phyloP scores from a whole-genome alignment of 2,113 vertebrate species.

The Neomonachus schauinslandi region DNA sequence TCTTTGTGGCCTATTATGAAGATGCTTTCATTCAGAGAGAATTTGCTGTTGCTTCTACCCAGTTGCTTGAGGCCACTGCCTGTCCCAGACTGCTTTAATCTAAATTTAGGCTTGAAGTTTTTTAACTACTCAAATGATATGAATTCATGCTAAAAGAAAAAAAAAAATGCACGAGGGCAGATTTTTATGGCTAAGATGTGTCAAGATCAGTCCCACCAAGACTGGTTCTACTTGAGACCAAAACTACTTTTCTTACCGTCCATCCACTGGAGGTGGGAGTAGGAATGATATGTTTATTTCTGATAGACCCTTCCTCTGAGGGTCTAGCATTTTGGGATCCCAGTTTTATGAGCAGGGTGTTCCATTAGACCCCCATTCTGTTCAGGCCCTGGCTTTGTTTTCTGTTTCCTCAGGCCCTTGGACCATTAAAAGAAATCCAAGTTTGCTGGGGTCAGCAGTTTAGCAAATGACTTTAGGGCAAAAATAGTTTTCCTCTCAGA shows the following conservation, averaged over 20 bases:
- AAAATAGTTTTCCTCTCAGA: background rate
- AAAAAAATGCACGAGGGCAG: background rate
- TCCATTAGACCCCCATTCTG: background rate
- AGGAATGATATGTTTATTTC: background rate
- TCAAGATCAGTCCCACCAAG: background rate
- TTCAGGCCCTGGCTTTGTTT: background rate
- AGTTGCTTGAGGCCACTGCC: background rate
- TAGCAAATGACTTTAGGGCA: background rate
- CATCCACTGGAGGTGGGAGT: background rate
- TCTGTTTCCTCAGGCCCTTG: background rate
- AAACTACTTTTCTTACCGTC: background rate
- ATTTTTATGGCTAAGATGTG: background rate
- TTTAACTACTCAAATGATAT: background rate
- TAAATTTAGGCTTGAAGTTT: background rate
- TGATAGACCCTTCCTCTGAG: background rate
- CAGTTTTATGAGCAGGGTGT: background rate
- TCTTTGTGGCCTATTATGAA: background rate
- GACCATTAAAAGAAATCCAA: background rate
- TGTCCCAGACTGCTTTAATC: background rate
- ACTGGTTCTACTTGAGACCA: background rate
- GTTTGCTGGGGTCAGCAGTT: background rate
- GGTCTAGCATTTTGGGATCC: background rate
- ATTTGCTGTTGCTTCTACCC: background rate
- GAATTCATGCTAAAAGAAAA: constrained; percentile 14
- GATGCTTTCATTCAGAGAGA: constrained; percentile 7